These are phyloP conservation scores for Cricetomys ansorgei DNA, from an alignment of 2,113 vertebrate species.

Conservation along the genomic window DNA sequence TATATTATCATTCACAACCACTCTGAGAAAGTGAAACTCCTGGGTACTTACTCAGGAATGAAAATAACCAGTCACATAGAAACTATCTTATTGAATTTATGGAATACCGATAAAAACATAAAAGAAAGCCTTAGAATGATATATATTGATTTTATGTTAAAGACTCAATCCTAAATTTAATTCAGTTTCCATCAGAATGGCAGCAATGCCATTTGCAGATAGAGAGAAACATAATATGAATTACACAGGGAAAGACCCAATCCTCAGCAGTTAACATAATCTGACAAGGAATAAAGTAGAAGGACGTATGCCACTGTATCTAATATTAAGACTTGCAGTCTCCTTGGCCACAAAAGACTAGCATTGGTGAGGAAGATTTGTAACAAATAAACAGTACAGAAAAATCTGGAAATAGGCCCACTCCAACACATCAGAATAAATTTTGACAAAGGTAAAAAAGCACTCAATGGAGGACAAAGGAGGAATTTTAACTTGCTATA, in stretches of 20 bases:
- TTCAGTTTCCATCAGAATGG: background rate
- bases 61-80: background rate
- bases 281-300: background rate
- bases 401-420: background rate
- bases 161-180: background rate
- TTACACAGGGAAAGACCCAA: background rate
- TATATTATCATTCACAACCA: background rate
- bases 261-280: background rate
- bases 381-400: background rate
- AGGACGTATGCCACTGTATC: background rate
- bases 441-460: background rate
- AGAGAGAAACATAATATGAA: background rate
- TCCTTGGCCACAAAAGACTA: background rate
- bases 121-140: background rate
- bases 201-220: background rate
- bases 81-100: background rate
- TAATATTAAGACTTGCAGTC: background rate
- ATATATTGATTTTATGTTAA: background rate
- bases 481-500: background rate
- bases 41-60: background rate
- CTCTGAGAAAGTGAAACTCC: background rate
- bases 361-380: background rate
- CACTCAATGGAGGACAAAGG: background rate
- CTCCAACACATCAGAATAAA: background rate
- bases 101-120: background rate